Evolutionary conservation across 2,888 invertebrate genomes (phyloP).

Genomic region (Spialia ferax): DNA sequence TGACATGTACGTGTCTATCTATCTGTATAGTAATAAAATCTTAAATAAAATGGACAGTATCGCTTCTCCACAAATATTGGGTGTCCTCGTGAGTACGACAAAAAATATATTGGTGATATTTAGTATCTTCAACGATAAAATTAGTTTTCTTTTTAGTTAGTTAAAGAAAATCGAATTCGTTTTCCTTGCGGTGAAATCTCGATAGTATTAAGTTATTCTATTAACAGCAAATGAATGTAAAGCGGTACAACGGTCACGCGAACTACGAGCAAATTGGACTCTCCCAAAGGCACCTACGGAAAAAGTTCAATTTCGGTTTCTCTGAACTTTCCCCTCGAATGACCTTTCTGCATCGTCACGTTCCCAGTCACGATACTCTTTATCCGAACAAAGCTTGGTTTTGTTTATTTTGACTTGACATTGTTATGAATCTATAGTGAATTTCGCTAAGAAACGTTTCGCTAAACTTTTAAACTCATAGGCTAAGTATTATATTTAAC

Average conservation of each 20-base stretch:
- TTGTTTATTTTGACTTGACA: constrained; percentile 12
- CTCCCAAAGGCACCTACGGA: constrained; percentile 42
- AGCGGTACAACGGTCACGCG: constrained; percentile 43
- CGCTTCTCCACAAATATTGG: too few relatives aligned
- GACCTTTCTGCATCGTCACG: constrained; percentile 56
- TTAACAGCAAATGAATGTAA: constrained; percentile 17
- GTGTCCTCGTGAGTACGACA: too few relatives aligned
- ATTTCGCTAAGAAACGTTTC: background rate
- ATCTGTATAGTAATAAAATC: too few relatives aligned
- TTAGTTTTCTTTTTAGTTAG: background rate
- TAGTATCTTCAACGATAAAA: background rate
- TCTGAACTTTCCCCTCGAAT: constrained; percentile 68
- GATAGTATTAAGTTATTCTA: background rate
- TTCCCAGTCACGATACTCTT: constrained; percentile 43
- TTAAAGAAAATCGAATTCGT: constrained; percentile 1
- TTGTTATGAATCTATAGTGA: background rate
- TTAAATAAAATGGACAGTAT: too few relatives aligned
- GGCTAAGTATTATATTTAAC: too few relatives aligned
- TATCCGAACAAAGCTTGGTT: constrained; percentile 15
- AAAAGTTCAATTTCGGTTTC: constrained; percentile 61
- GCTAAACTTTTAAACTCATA: too few relatives aligned
- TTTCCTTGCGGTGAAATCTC: constrained; percentile 10
- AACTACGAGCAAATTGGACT: constrained; percentile 42
- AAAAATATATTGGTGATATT: background rate
- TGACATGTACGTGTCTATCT: too few relatives aligned